phyloP scores from a whole-genome alignment of 1,140 invertebrate species.

The Oscheius sp. region DNA sequence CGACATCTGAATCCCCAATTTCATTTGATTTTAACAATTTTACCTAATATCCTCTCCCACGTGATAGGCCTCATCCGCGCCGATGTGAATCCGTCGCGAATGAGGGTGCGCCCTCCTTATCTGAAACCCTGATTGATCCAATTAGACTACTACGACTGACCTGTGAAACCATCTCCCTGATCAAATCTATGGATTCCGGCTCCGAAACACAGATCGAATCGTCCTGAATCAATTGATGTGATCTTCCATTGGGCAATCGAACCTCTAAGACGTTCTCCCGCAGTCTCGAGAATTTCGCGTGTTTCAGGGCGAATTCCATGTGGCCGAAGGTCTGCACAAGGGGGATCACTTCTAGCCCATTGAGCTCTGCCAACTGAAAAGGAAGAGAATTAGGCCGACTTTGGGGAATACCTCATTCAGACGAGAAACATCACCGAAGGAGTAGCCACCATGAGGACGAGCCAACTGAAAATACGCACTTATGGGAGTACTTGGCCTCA shows the following conservation, averaged over 20 bases:
- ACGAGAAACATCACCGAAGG: constrained; percentile 69
- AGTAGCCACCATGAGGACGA: constrained; percentile 65
- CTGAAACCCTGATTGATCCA: constrained; percentile 49
- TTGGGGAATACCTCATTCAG: constrained; percentile 63
- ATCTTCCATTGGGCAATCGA: not conserved
- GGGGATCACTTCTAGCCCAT: constrained; percentile 79
- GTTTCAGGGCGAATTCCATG: constrained; percentile 68
- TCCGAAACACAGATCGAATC: constrained; percentile 63
- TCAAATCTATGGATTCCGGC: constrained; percentile 63
- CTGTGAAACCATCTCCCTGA: constrained; percentile 67
- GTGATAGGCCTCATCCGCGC: constrained; percentile 63
- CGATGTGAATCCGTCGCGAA: constrained; percentile 62
- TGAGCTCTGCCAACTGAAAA: constrained; percentile 59
- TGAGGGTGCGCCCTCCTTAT: constrained; percentile 22
- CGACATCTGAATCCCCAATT: no score
- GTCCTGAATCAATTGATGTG: not conserved
- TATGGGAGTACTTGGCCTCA: constrained; percentile 69
- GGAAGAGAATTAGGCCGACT: not conserved
- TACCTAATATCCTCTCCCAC: constrained; percentile 36
- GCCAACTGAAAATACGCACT: not conserved
- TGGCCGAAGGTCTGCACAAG: constrained; percentile 90
- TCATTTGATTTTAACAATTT: no score
- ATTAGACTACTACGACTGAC: constrained; percentile 63
- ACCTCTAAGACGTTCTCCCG: constrained; percentile 63
- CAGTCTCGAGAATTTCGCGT: constrained; percentile 61